Evolutionary conservation across 2,888 invertebrate genomes (phyloP), one percentile per base, ranked within the genome.

Genomic region (Coecobrya sp.): DNA sequence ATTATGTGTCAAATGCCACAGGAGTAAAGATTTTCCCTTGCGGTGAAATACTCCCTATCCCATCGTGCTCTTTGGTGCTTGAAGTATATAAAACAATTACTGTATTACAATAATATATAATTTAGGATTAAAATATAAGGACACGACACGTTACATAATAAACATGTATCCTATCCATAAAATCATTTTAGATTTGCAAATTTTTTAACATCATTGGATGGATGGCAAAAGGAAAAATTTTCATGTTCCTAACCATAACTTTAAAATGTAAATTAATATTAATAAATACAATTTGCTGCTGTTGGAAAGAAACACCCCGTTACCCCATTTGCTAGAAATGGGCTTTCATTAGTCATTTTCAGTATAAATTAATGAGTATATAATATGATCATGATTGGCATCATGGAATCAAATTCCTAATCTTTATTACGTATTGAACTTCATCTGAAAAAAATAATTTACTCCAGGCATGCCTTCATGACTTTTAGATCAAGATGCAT

Each of bases 391-490:
- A n/a, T n/a, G n/a, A n/a, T n/a, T n/a, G n/a, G n/a, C n/a, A n/a
- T n/a, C n/a, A n/a, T n/a, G n/a, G n/a, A n/a, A n/a, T n/a, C n/a
- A n/a, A n/a, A n/a, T n/a, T n/a, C n/a, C n/a, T n/a, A n/a, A n/a
- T n/a, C n/a, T n/a, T n/a, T n/a, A n/a, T n/a, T 19, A 19, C 8
- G 59, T 19, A 70, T n/a, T 70, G 70, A 70, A 70, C 36, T 70
- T 70, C 70, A 19, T 84, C 62, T 30, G 8, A 62, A 62, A 62
- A 36, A 19, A 3, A 84, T n/a, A 62, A 65, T 84, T 62, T 68
- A 84, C 59, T 84, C 84, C 84, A 84, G 65, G 84, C 84, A 62
- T 25, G 16, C 0, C 22, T 49, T 49, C 49, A 10, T n/a, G n/a
- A n/a, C n/a, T 65, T 82, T 30, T 7, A 36, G 36, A 36, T 7